Conservation (phyloP, 2,113 vertebrate genomes). For the Stictonetta naevosa region DNA sequence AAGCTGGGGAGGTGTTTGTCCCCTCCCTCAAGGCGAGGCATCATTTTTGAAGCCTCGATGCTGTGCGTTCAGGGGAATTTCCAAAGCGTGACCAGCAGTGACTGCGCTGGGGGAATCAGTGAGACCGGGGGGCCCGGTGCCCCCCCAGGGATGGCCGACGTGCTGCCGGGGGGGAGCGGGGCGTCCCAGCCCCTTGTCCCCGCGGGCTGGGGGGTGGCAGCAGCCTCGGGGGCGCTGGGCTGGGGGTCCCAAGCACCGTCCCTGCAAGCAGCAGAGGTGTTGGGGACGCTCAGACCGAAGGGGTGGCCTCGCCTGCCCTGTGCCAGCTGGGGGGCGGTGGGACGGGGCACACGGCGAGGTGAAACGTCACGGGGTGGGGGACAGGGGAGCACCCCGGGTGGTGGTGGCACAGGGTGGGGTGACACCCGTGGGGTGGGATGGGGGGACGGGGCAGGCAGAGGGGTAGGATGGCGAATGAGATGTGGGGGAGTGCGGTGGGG, state of each 20-base stretch:
- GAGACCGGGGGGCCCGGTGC: too few species aligned
- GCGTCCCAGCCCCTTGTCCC: too few species aligned
- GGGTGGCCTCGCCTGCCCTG: neutral
- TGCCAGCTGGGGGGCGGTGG: neutral
- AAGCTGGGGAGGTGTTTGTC: neutral
- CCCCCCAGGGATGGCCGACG: too few species aligned
- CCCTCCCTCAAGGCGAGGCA: neutral
- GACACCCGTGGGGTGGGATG: neutral
- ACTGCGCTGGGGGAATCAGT: neutral
- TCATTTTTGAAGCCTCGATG: neutral
- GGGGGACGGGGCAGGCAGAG: neutral
- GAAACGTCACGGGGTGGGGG: neutral
- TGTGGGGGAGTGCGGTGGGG: neutral
- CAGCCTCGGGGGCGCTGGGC: too few species aligned
- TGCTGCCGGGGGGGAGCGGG: too few species aligned
- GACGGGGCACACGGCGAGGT: neutral
- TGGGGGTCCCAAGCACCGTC: too few species aligned
- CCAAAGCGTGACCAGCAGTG: neutral
- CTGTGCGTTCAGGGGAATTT: neutral
- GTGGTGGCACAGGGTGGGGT: neutral
- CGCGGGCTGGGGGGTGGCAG: too few species aligned
- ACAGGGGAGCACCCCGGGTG: neutral
- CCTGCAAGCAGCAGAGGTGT: too few species aligned
- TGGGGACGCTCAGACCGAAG: too few species aligned
- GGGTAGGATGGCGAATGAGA: too few species aligned